These are phyloP conservation scores for Ganaspis sp. DNA, from an alignment of 1,140 invertebrate genomes.

Conservation along the genomic window DNA sequence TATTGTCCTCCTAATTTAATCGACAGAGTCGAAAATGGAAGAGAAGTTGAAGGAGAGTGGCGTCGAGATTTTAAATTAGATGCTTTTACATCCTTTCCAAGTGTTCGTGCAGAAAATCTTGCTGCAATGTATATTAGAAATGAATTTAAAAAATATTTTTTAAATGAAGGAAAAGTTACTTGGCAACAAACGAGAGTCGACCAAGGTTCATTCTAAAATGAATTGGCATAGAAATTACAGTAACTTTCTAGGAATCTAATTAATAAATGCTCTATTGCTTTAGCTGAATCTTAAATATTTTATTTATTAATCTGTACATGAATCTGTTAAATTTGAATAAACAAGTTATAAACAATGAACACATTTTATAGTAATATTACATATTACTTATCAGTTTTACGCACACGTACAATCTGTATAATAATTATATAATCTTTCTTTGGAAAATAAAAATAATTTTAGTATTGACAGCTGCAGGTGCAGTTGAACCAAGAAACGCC, in stretches of 20 bases:
- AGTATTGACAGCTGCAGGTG: too few species aligned
- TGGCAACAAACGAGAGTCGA: slow-evolving; percentile 19
- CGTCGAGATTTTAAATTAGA: neutral
- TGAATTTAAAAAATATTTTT: neutral
- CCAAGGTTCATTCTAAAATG: neutral
- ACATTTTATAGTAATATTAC: too few species aligned
- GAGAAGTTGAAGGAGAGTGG: neutral
- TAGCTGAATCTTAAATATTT: too few species aligned
- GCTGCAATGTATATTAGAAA: neutral
- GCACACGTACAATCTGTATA: too few species aligned
- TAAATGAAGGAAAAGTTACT: neutral
- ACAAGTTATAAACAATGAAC: too few species aligned
- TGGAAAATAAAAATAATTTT: too few species aligned
- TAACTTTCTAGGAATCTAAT: neutral
- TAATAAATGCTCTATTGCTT: neutral
- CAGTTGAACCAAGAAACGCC: too few species aligned
- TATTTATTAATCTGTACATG: too few species aligned
- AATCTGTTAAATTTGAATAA: too few species aligned
- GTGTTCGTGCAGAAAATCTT: neutral
- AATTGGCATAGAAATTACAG: neutral
- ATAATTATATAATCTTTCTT: too few species aligned
- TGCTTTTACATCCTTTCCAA: neutral
- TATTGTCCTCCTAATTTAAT: neutral
- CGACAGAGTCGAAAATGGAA: neutral
- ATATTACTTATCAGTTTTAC: too few species aligned